Percentiles rank a stretch among this genome's conserved stretches.
phyloP scores from a whole-genome alignment of 2,888 invertebrate species.

The Chloroclysta siterata region DNA sequence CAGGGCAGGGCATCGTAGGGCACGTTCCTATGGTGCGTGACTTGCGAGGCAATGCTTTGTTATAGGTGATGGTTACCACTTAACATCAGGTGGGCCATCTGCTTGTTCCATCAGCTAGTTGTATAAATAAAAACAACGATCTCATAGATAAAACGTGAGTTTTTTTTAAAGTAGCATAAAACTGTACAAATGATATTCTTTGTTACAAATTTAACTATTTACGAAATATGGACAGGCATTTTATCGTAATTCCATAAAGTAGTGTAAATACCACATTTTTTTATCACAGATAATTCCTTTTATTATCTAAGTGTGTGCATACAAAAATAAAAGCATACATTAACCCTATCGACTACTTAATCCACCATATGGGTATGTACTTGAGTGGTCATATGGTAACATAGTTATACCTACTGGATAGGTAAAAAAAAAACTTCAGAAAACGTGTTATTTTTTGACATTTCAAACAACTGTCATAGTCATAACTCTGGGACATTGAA shows the following conservation, averaged over 20 bases:
- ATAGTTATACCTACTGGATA: not conserved
- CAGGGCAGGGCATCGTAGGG: no score
- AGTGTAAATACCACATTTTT: conserved; percentile 15
- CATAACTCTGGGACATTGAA: not conserved
- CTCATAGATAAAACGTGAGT: no score
- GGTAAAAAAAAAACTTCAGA: not conserved
- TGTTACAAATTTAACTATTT: no score
- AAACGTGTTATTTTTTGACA: not conserved
- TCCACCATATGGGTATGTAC: conserved; percentile 26
- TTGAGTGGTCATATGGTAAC: conserved; percentile 17
- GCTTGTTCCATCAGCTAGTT: no score
- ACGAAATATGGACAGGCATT: not conserved
- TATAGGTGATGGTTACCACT: no score
- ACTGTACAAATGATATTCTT: no score
- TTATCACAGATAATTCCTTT: conserved; percentile 25
- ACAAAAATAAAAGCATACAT: conserved; percentile 29
- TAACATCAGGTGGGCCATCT: no score
- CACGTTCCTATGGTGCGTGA: no score
- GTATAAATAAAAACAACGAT: no score
- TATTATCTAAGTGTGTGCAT: conserved; percentile 30
- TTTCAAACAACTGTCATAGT: not conserved
- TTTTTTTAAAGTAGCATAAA: no score
- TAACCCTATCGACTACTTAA: conserved; percentile 30
- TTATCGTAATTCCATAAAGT: conserved; percentile 10
- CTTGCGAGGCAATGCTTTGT: no score